Percentiles rank a stretch among this genome's conserved stretches.
Evolutionary conservation across 2,888 invertebrate genomes (phyloP).

Genomic region (Chydorus sphaericus): DNA sequence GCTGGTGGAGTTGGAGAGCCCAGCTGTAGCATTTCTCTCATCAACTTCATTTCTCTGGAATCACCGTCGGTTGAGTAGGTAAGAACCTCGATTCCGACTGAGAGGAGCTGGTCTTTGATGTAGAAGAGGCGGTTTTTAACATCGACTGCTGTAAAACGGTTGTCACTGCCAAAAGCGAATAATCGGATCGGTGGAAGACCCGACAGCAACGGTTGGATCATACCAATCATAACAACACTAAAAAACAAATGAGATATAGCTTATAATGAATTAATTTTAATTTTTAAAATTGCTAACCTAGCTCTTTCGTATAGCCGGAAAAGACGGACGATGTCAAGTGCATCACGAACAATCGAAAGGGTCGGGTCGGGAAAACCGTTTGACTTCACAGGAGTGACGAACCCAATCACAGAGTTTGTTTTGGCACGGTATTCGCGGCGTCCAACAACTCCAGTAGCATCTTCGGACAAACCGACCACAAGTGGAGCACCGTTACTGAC

Average conservation of each 20-base stretch:
- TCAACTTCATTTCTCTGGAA: slow-evolving; percentile 2
- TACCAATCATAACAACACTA: slow-evolving; percentile 1
- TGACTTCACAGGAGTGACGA: no score
- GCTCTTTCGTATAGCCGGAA: no score
- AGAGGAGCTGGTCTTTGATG: background rate
- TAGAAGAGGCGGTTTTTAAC: background rate
- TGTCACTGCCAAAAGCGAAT: slow-evolving; percentile 5
- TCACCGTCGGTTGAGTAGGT: slow-evolving; percentile 7
- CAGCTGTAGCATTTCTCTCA: background rate
- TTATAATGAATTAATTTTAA: no score
- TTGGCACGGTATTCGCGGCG: background rate
- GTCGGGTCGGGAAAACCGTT: no score
- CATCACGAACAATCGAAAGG: no score
- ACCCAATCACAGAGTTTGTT: background rate
- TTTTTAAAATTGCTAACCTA: no score
- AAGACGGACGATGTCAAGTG: no score
- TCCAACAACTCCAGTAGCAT: background rate
- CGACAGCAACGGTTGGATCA: background rate
- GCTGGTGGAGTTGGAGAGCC: background rate
- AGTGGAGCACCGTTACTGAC: background rate
- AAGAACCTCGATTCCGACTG: slow-evolving; percentile 1
- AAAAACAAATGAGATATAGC: no score
- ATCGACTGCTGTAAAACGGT: background rate
- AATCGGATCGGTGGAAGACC: background rate
- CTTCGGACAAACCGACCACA: background rate